Base-by-base conservation (phyloP, 2,113 vertebrate genomes). In the Oenanthe oenanthe region DNA sequence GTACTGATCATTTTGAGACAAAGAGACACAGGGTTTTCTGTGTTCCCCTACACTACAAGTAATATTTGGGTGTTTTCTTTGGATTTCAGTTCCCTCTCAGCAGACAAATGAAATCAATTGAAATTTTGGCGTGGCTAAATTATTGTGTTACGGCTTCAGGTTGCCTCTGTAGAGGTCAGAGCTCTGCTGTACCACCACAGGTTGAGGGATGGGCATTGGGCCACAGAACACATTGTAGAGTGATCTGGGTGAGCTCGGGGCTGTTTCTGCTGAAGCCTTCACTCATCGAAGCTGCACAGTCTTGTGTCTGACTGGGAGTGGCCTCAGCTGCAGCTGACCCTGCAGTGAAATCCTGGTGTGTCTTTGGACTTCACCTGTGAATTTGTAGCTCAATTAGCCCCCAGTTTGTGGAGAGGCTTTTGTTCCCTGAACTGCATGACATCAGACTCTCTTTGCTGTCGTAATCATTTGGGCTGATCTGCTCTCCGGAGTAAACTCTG, bases 51-150 rank as follows among this genome's bases (percentile, higher is more conserved):
- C 13, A 3, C 1, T 9, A 42, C 45, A 40, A 7, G 32, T 16
- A 24, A 58, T 21, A 3, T 51, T 60, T 79, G 17, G n/a, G 19
- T 43, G 12, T 79, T 85, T 68, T 63, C 36, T 76, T 36, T 61
- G 72, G 36, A 18, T 83, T 85, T 85, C 25, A 6, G 3, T 72
- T 57, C 22, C 6, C 12, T 2, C 5, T 53, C 40, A 2, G 45
- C 43, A 65, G 73, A 25, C 25, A 54, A 36, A 71, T 67, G 17
- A 40, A 56, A 45, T 32, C 42, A 3, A 51, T 14, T 50, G 48
- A 17, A 17, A 16, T 48, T 65, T 84, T 0, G 1, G 2, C 0
- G 0, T 17, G 43, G 25, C 6, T 81, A 7, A 36, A 21, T 50
- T 12, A 18, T 10, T 24, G 17, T 4, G 26, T 47, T 34, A 6